Conservation (phyloP, 2,797 vertebrate species). For the Salmo trutta region DNA sequence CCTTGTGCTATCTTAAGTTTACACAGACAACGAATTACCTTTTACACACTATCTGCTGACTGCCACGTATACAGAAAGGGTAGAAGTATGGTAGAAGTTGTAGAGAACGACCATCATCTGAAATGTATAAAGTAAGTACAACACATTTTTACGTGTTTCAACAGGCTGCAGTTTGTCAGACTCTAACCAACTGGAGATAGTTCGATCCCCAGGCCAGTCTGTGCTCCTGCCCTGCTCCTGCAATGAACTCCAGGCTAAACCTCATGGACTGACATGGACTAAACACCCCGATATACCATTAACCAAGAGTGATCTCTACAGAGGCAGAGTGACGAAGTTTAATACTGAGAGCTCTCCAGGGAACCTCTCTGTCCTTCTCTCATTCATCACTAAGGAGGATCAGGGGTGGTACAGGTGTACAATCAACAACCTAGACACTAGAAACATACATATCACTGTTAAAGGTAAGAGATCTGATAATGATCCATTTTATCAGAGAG, state of each 20-base stretch:
- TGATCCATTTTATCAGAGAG: background rate
- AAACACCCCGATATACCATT: background rate
- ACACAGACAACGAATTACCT: no score
- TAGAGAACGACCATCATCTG: no score
- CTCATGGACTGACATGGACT: background rate
- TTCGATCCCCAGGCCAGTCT: background rate
- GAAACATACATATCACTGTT: background rate
- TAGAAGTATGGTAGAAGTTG: no score
- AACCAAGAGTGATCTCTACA: background rate
- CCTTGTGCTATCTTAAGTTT: no score
- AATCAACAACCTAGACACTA: background rate
- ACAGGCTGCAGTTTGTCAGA: background rate
- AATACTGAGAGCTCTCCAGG: background rate
- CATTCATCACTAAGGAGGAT: background rate
- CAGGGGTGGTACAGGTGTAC: background rate
- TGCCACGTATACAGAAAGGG: no score
- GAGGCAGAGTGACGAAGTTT: background rate
- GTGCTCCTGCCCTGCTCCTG: background rate
- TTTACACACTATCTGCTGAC: no score
- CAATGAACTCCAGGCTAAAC: background rate
- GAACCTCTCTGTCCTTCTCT: constrained; percentile 1
- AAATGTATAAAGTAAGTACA: background rate
- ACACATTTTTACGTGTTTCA: background rate
- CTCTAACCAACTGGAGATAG: background rate
- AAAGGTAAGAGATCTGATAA: background rate